Evolutionary conservation across 1,140 invertebrate genomes (phyloP).

Genomic region (Popillia japonica): DNA sequence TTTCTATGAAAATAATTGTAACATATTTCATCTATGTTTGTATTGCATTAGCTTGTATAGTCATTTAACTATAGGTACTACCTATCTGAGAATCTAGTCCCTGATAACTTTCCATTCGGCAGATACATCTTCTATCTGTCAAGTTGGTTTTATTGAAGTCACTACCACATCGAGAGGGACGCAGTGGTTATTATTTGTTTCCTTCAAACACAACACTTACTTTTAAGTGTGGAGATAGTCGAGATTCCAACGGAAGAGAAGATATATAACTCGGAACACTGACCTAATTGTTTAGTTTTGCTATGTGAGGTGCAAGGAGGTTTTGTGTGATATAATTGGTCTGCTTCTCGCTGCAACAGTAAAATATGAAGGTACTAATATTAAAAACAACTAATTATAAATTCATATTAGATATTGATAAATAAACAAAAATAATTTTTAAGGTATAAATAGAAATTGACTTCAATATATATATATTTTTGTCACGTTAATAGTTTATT

Average conservation of each 20-base stretch:
- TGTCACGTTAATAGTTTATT: too few species aligned
- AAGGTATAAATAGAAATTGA: too few species aligned
- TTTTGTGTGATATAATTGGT: constrained; percentile 1
- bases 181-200: constrained; percentile 12
- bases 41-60: too few species aligned
- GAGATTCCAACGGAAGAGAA: constrained; percentile 39
- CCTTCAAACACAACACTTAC: constrained; percentile 12
- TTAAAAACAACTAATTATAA: background rate
- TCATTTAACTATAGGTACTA: too few species aligned
- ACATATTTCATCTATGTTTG: too few species aligned
- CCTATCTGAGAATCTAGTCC: background rate
- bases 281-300: constrained; percentile 54
- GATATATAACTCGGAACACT: constrained; percentile 52
- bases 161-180: background rate
- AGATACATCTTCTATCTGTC: background rate
- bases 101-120: constrained; percentile 16
- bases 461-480: too few species aligned
- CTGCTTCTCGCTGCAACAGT: background rate
- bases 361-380: constrained; percentile 27
- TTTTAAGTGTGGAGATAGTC: constrained; percentile 25
- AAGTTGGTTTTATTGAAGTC: constrained; percentile 6
- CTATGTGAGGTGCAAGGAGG: constrained; percentile 40
- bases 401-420: background rate
- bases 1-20: too few species aligned
- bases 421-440: background rate